Evolutionary conservation across 2,113 vertebrate species (phyloP), one percentile per base, ranked within the genome.

Genomic region (Vireo altiloquus): DNA sequence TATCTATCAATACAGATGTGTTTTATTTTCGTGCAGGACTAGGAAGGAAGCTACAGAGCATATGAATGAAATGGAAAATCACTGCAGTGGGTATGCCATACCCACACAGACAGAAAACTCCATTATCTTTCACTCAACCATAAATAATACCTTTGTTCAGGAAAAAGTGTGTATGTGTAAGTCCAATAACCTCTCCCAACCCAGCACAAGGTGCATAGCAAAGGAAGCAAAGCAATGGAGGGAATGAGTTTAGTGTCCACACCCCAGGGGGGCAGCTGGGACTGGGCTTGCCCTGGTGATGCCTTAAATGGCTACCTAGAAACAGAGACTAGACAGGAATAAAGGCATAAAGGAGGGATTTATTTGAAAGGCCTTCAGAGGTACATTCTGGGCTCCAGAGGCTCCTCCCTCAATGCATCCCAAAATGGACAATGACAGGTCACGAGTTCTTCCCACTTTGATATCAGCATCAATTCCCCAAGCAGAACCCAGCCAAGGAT

Each of bases 31-130:
- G 75, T 69, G 31, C n/a, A 44, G 33, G 19, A 40, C 44, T 81
- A 61, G 44, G 46, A 49, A 13, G 61, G 30, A 76, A 46, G 37
- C 31, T 79, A 60, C 33, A 80, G 39, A 91, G 74, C 52, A 40
- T 47, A 82, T 52, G 81, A 94, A 91, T 76, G 69, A 89, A 94
- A 87, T 39, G 53, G 72, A 89, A 94, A 95, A 91, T 87, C 81
- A 57, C 49, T 91, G 65, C 60, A 52, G 53, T 79, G 53, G 31
- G 11, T 75, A 59, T 35, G 25, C 13, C 44, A 28, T 64, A 59
- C 7, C 24, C 70, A 81, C 42, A 61, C 17, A 77, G 60, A 18
- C 4, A 66, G 37, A 86, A 53, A 87, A 63, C 57, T 90, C 83
- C 10, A 37, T 84, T 94, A 78, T 84, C 31, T 89, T 79, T 60